Evolutionary conservation across 2,888 invertebrate species (phyloP).

Genomic region (Ernsta delagoae): DNA sequence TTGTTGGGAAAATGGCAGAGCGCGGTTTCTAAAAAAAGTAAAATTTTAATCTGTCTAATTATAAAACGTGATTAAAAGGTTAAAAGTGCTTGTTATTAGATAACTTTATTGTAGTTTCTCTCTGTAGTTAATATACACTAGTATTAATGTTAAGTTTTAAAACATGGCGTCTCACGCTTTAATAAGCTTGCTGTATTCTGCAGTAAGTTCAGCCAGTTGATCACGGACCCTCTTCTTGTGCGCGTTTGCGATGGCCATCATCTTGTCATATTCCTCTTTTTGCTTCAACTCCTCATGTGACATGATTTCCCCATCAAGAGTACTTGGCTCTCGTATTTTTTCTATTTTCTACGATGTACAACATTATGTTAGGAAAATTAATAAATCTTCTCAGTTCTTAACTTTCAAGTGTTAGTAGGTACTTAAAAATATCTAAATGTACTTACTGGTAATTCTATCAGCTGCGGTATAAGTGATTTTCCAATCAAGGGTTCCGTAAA

Average conservation of each 20-base stretch:
- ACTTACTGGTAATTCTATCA: constrained; percentile 55
- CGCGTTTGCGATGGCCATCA: constrained; percentile 86
- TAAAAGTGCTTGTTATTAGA: background rate
- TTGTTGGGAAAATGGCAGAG: constrained; percentile 86
- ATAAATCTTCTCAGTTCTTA: background rate
- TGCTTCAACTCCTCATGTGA: constrained; percentile 88
- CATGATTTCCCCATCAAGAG: constrained; percentile 72
- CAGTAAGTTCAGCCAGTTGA: constrained; percentile 80
- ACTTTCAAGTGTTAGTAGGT: background rate
- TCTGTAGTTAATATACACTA: background rate
- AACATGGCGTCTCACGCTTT: constrained; percentile 68
- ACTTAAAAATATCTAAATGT: background rate
- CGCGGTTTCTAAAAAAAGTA: constrained; percentile 74
- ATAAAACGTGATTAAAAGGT: background rate
- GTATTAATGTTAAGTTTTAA: background rate
- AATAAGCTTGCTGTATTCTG: constrained; percentile 84
- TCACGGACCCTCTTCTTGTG: constrained; percentile 86
- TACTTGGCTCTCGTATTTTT: constrained; percentile 64
- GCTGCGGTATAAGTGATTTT: constrained; percentile 39
- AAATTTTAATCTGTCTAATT: too few relatives aligned
- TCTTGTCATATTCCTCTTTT: constrained; percentile 87
- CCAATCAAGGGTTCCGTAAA: constrained; percentile 65
- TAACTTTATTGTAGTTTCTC: too few relatives aligned
- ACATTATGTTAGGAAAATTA: background rate
- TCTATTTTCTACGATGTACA: constrained; percentile 50